Base-by-base conservation (phyloP, 1,140 invertebrate genomes). In the Pteromalus puparum region DNA sequence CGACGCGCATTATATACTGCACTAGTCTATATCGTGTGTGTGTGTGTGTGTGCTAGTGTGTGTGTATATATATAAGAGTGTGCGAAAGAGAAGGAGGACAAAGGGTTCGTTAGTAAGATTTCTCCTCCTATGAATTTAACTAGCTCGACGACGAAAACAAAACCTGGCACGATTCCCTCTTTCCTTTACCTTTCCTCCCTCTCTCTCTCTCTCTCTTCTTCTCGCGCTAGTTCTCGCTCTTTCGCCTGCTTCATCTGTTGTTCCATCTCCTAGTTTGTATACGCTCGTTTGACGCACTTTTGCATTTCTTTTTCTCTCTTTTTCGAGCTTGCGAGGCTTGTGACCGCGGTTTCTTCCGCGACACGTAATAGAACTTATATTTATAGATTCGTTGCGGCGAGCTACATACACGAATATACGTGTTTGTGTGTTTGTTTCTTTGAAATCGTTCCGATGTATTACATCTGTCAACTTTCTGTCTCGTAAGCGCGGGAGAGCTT, bases 111-210 rank as follows among this genome's bases (percentile, higher is more conserved):
- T 85, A 85, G 83, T 76, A 75, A 85, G 79, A 85, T 85, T 75
- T 75, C 68, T 81, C 68, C 48, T 75, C 30, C 83, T 68, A 81
- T 75, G 83, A 85, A 81, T 85, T 76, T 80, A 85, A 75, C 61
- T 85, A 81, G 79, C 79, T 72, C 21, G 79, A 79, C 83, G 61
- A 79, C 65, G 12, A 77, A 86, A 87, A 88, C 86, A 86, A 82
- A 86, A 86, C 28, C 81, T 88, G 87, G 86, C 86, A 87, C 48
- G 75, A n/a, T 81, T 86, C 75, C 81, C 77, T 86, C 81, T 76
- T 65, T 81, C 53, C 30, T 75, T 61, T 53, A 61, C 12, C 75
- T 61, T 61, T 77, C 7, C 53, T 21, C 53, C 18, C 18, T n/a
- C 48, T 53, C 48, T 53, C 48, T 18, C 48, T 2, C 48, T 53